These are phyloP conservation scores for Eptesicus fuscus DNA, from an alignment of 2,113 vertebrate species.

Conservation along the genomic window DNA sequence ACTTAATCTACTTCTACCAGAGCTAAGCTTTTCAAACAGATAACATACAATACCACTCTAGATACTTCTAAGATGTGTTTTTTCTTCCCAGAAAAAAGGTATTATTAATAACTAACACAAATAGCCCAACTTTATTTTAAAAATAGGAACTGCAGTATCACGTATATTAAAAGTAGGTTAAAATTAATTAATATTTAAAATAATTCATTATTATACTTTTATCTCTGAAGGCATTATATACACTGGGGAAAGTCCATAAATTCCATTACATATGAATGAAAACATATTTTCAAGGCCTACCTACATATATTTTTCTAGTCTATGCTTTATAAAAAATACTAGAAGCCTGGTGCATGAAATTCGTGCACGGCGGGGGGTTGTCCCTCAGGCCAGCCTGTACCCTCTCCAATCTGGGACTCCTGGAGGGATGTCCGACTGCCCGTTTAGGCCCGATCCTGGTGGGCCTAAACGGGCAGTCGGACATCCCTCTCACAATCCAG, in stretches of 20 bases:
- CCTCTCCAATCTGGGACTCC: too few relatives aligned
- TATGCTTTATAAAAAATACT: background rate
- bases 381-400: too few relatives aligned
- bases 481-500: too few relatives aligned
- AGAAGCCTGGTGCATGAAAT: too few relatives aligned
- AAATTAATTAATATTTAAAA: background rate
- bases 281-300: background rate
- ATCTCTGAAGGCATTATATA: background rate
- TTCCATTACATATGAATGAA: background rate
- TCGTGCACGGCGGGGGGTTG: too few relatives aligned
- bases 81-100: slow-evolving; percentile 4
- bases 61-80: background rate
- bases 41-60: background rate
- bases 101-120: slow-evolving; percentile 26
- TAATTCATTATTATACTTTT: slow-evolving; percentile 27
- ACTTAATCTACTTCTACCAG: background rate
- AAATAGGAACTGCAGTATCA: background rate
- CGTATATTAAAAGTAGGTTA: background rate
- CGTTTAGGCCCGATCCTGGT: too few relatives aligned
- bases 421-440: too few relatives aligned
- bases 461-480: too few relatives aligned
- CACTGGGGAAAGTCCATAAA: background rate
- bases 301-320: background rate
- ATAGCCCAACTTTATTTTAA: slow-evolving; percentile 14
- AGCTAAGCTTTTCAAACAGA: slow-evolving; percentile 5